A percentile compares a stretch with the other conserved stretches of the same genome.
These are phyloP conservation scores for Trididemnum nubilum DNA, from an alignment of 23 tunicate genomes.

Conservation along the genomic window DNA sequence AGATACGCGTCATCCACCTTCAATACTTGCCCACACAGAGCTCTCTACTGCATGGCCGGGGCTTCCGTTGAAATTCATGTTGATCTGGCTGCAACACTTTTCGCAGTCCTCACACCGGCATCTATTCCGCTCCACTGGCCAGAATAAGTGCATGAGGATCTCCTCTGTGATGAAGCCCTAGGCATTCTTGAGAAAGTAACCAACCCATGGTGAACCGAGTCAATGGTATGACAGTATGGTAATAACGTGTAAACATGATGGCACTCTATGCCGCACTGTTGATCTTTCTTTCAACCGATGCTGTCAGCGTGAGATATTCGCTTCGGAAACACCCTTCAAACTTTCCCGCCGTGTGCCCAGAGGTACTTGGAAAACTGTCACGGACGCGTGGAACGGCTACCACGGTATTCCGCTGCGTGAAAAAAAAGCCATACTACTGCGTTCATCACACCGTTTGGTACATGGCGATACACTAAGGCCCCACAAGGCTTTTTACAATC, in stretches of 20 bases:
- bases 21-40: too few species aligned
- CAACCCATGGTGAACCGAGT: too few species aligned
- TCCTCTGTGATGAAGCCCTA: not conserved
- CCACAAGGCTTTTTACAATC: too few species aligned
- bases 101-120: not conserved
- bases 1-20: too few species aligned
- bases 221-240: too few species aligned
- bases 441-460: too few species aligned
- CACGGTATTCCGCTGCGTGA: not conserved
- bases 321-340: not conserved
- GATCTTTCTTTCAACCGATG: not conserved
- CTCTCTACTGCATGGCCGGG: too few species aligned
- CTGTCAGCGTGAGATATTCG: not conserved
- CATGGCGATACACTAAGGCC: too few species aligned
- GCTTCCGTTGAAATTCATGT: too few species aligned
- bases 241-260: too few species aligned
- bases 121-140: not conserved
- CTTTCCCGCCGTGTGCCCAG: not conserved
- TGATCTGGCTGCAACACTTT: not conserved
- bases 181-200: not conserved
- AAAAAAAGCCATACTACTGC: not conserved
- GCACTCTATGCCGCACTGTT: too few species aligned
- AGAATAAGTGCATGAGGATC: not conserved
- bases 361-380: not conserved
- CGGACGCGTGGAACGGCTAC: conserved; percentile 9